Evolutionary conservation across 2,113 vertebrate species (phyloP).

Genomic region (Pipra filicauda): DNA sequence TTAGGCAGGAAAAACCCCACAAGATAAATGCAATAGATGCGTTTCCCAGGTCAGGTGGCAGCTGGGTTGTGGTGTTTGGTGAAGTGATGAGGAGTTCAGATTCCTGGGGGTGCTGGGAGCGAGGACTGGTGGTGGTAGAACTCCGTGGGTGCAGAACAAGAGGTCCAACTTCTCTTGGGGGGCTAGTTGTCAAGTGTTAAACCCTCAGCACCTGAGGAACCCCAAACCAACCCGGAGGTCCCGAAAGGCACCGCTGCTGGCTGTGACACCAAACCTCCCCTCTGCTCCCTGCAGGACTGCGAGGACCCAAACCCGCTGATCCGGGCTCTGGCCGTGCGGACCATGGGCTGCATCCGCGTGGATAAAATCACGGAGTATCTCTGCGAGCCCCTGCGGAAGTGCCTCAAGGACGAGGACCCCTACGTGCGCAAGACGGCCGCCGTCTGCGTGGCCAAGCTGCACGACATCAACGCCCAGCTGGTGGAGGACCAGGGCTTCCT

Average conservation of each 20-base stretch:
- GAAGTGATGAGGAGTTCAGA: not conserved
- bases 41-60: not conserved
- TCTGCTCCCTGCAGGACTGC: conserved; percentile 80
- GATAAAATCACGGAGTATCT: conserved; percentile 98
- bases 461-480: conserved; percentile 96
- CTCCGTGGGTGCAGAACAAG: not conserved
- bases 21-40: fast-evolving
- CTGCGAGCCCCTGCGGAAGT: conserved; percentile 94
- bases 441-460: conserved; percentile 95
- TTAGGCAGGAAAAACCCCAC: not conserved
- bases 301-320: conserved; percentile 98
- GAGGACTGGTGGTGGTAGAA: not conserved
- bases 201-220: not conserved
- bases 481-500: conserved; percentile 98
- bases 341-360: conserved; percentile 98
- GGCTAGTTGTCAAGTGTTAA: fast-evolving
- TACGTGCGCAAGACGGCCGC: conserved; percentile 97
- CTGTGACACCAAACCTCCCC: fast-evolving
- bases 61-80: not conserved
- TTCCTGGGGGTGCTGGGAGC: not conserved
- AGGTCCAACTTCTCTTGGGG: not conserved
- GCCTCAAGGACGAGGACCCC: conserved; percentile 96
- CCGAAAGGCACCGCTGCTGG: fast-evolving
- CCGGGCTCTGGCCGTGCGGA: conserved; percentile 92
- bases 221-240: not conserved